phyloP scores from a whole-genome alignment of 2,113 vertebrate genomes.

The Barnardius zonarius region DNA sequence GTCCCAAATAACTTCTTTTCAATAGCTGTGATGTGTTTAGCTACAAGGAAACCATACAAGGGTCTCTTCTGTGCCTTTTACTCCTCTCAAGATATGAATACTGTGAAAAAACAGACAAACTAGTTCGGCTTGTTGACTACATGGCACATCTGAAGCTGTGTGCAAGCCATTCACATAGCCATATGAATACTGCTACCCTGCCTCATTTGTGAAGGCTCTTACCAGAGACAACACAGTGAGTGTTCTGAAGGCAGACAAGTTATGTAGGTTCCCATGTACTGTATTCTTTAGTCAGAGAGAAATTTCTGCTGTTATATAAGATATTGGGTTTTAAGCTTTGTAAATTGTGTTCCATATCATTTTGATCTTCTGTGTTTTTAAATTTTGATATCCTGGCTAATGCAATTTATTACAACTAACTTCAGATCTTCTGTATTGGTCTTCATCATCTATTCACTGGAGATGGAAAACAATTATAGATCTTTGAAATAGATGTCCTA shows the following conservation, averaged over 20 bases:
- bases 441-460: not conserved
- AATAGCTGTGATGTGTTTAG: not conserved
- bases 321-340: not conserved
- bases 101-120: not conserved
- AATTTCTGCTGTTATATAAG: not conserved
- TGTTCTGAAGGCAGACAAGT: not conserved
- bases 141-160: not conserved
- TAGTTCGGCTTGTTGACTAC: not conserved
- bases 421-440: not conserved
- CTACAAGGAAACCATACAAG: not conserved
- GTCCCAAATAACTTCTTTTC: not conserved
- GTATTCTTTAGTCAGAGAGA: not conserved
- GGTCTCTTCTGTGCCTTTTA: not conserved
- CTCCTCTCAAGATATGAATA: not conserved
- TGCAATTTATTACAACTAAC: not conserved
- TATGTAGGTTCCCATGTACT: not conserved
- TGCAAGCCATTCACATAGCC: not conserved
- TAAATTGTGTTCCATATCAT: not conserved
- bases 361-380: not conserved
- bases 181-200: not conserved
- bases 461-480: not conserved
- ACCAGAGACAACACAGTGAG: not conserved
- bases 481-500: not conserved
- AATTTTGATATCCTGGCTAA: not conserved
- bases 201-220: not conserved